Evolutionary conservation across 2,113 vertebrate genomes (phyloP).

Genomic region (Phaethornis superciliosus): DNA sequence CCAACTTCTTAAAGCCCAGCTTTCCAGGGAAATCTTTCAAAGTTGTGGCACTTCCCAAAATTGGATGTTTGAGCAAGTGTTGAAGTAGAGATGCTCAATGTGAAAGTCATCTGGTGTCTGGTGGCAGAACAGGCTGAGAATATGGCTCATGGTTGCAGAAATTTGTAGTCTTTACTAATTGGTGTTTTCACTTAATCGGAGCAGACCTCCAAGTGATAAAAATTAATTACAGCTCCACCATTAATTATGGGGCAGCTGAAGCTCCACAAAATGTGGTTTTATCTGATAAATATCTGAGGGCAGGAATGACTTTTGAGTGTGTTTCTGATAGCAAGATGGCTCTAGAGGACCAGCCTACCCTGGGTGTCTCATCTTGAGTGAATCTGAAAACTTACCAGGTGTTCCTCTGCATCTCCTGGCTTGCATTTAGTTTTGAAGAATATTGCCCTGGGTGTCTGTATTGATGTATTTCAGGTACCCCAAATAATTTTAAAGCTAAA

Average conservation of each 20-base stretch:
- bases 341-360: not conserved
- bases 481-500: not conserved
- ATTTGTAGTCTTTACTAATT: not conserved
- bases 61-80: not conserved
- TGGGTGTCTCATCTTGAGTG: not conserved
- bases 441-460: not conserved
- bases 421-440: not conserved
- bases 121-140: not conserved
- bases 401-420: not conserved
- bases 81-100: not conserved
- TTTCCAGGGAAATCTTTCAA: not conserved
- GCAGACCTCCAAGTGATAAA: not conserved
- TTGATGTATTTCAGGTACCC: not conserved
- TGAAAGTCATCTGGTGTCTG: not conserved
- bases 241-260: not conserved
- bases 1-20: not conserved
- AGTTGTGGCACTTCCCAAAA: not conserved
- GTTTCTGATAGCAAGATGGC: not conserved
- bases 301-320: not conserved
- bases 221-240: not conserved
- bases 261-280: not conserved
- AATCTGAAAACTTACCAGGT: not conserved
- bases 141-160: not conserved
- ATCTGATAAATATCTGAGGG: not conserved
- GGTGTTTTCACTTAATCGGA: conserved; percentile 9